A percentile compares a stretch with the other conserved stretches of the same genome.
Evolutionary conservation across 1,140 invertebrate species (phyloP).

Genomic region (Drosophila repleta): DNA sequence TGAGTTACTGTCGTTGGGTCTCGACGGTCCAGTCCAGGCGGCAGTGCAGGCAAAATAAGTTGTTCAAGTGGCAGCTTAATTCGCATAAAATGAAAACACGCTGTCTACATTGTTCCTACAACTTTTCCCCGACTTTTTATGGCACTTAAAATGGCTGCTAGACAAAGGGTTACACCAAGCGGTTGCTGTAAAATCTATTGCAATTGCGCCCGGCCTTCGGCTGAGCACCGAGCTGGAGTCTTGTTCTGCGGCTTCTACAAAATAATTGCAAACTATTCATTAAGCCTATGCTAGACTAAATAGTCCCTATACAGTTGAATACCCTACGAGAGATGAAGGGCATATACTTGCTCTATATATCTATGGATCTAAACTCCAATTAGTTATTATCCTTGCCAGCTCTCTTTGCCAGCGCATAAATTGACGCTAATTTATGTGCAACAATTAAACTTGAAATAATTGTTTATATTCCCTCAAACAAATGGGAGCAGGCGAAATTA

Average conservation of each 20-base stretch:
- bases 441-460: slow-evolving; percentile 18
- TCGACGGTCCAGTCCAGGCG: slow-evolving; percentile 69
- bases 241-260: slow-evolving; percentile 25
- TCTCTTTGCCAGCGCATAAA: neutral
- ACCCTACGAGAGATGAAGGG: neutral
- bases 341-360: neutral
- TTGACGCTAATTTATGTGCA: slow-evolving; percentile 10
- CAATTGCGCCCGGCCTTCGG: slow-evolving; percentile 21
- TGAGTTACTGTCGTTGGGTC: slow-evolving; percentile 45
- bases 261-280: slow-evolving; percentile 36
- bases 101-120: slow-evolving; percentile 83
- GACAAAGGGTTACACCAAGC: slow-evolving; percentile 71
- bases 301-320: neutral
- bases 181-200: slow-evolving; percentile 59
- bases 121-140: slow-evolving; percentile 81
- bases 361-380: too few species aligned
- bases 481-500: slow-evolving; percentile 37
- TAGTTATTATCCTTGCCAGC: neutral
- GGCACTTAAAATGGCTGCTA: slow-evolving; percentile 80
- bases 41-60: slow-evolving; percentile 66
- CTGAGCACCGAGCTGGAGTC: slow-evolving; percentile 1
- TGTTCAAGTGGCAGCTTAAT: slow-evolving; percentile 83
- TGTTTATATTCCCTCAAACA: neutral
- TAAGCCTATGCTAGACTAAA: slow-evolving; percentile 11
- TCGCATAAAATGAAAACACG: slow-evolving; percentile 84